Evolutionary conservation across 2,113 vertebrate species (phyloP), one percentile per base, ranked within the genome.

Genomic region (Cettia cetti): DNA sequence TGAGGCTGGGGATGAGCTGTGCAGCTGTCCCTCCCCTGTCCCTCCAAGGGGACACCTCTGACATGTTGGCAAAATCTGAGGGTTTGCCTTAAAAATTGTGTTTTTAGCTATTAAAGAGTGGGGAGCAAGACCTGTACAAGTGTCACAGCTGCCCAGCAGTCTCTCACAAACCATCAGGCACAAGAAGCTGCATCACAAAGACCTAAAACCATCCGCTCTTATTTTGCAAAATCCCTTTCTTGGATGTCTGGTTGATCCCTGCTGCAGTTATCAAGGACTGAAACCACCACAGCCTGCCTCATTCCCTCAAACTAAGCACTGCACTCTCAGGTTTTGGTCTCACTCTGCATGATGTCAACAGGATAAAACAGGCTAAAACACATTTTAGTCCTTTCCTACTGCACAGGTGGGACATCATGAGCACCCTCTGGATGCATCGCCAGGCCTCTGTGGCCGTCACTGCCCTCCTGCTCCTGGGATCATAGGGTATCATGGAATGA

Each of bases 321-420:
- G 24, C 8, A 9, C 22, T 35, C 59, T 30, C 0, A 5, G 16
- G 5, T 28, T 56, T 30, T 6, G 7, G 4, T 45, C 57, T 40
- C 6, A 1, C 18, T 8, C 6, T 6, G 0, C 7, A 4, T 44
- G 16, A 27, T n/a, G 2, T 39, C n/a, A 14, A 4, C 37, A 21
- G 4, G n/a, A n/a, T 10, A 17, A 30, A 37, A 15, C 4, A 26
- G 47, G 20, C 30, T 1, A 37, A 69, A 61, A 1, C 11, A 20
- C 7, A 4, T 3, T 17, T 56, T 20, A 22, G 6, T 47, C 20
- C 15, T 53, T 63, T 20, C 40, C 37, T 10, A 1, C 3, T 2
- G 4, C 53, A 37, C 44, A 4, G 11, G 7, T 13, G n/a, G 23
- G 12, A 13, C 21, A 61, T 7, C 39, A 35, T 1, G 0, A 27